Evolutionary conservation across 30 jellyfish, hydroid and myxozoan species (phyloP), one percentile per base, ranked within the genome.

Genomic region (Turritopsis rubra): DNA sequence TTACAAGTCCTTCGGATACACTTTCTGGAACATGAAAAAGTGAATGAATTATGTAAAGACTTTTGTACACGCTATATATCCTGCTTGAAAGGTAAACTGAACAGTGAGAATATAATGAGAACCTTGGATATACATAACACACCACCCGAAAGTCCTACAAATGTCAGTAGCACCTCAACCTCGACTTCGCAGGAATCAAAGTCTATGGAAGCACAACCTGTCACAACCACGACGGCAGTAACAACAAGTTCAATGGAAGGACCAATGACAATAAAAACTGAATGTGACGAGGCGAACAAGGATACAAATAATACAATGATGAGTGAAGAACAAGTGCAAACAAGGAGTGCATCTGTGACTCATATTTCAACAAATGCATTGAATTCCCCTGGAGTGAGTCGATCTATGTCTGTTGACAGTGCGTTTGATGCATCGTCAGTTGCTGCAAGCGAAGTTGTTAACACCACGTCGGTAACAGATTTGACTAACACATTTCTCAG

Each of bases 21-120:
- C 66, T 66, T 93, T 60, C 86, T 93, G 31, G 98, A 93, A 72
- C 91, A 88, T 87, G 98, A 88, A 71, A 93, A 93, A 78, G 98
- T 93, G 24, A 93, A 93, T 68, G 98, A 93, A 66, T 71, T 93
- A 28, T 93, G 98, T 86, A 93, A 93, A 73, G 98, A 93, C 75
- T 93, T 93, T 81, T 93, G 98, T 79, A 88, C 91, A 75, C 71
- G 98, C 66, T 93, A 93, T 72, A 93, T 93, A 72, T 96, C 98
- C 22, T 93, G 98, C 71, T 54, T 93, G 87, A 84, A 84, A 72
- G 98, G 95, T 8, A 93, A 93, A 68, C 82, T 93, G 83, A 93
- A 88, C 87, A 93, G 98, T 82, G 98, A 93, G 81, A 93, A 93
- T 72, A 88, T 93, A 41, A 93, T 93, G 98, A 81, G 96, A 85